A percentile compares a stretch with the other conserved stretches of the same genome.
These are phyloP conservation scores for Podarcis muralis DNA, from an alignment of 2,113 vertebrate species.

Conservation along the genomic window DNA sequence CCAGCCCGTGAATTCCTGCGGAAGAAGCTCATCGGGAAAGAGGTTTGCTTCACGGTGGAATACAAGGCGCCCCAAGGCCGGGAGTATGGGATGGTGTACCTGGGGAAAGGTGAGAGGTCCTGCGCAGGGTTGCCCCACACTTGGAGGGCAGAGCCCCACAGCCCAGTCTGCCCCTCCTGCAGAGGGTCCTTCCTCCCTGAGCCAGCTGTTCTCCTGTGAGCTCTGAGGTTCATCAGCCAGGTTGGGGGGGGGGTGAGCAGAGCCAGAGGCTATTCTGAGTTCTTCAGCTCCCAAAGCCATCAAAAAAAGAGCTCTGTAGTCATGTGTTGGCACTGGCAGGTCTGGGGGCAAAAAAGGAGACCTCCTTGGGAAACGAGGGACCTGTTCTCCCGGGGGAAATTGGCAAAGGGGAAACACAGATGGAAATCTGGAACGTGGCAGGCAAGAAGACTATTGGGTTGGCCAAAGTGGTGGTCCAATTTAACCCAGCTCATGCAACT, in stretches of 20 bases:
- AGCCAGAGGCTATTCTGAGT: neutral
- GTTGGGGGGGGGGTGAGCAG: neutral
- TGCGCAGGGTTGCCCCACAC: fast-evolving
- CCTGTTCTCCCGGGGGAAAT: neutral
- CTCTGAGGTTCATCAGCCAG: neutral
- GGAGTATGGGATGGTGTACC: slow-evolving; percentile 94
- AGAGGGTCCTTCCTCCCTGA: neutral
- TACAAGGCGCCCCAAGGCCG: slow-evolving; percentile 88
- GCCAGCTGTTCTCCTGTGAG: neutral
- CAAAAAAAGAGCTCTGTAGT: neutral
- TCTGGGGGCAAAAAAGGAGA: neutral
- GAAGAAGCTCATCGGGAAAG: slow-evolving; percentile 97
- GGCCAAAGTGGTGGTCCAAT: no score
- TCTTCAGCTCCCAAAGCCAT: no score
- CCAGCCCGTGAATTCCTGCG: slow-evolving; percentile 94
- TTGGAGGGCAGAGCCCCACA: neutral
- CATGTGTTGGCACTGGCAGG: neutral
- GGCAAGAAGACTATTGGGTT: no score
- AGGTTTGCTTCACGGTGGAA: slow-evolving; percentile 96
- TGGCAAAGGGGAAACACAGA: no score
- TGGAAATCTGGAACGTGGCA: no score
- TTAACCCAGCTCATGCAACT: no score
- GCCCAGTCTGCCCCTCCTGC: no score
- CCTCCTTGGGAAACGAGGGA: neutral
- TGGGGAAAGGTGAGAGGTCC: slow-evolving; percentile 87